Evolutionary conservation across 2,888 invertebrate genomes (phyloP).

Genomic region (Leptarthrus brevirostris): DNA sequence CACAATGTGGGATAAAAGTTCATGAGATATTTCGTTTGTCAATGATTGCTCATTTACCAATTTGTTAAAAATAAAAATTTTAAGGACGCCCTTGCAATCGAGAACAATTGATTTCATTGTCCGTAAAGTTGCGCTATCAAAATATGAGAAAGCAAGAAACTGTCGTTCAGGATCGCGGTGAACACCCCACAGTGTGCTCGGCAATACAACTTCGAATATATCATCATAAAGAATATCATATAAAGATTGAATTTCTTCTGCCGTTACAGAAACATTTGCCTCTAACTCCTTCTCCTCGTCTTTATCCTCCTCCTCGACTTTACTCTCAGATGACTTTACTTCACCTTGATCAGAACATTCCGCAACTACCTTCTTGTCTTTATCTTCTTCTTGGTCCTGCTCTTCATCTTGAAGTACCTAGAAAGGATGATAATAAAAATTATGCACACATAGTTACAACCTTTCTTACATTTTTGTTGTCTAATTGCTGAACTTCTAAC

Average conservation of each 20-base stretch:
- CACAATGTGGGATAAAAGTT: slow-evolving; percentile 10
- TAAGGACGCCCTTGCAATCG: slow-evolving; percentile 4
- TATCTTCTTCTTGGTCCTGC: slow-evolving; percentile 42
- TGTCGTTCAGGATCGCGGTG: slow-evolving; percentile 51
- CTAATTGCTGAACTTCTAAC: slow-evolving; percentile 17
- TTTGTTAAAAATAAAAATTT: slow-evolving; percentile 23
- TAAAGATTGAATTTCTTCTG: slow-evolving; percentile 48
- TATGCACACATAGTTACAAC: too few relatives aligned
- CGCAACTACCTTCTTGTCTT: neutral
- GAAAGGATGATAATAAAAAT: too few relatives aligned
- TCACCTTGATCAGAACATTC: slow-evolving; percentile 14
- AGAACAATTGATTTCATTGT: slow-evolving; percentile 46
- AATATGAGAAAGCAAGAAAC: slow-evolving; percentile 52
- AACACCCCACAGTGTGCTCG: slow-evolving; percentile 53
- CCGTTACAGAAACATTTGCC: neutral
- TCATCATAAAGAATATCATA: slow-evolving; percentile 53
- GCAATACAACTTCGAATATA: slow-evolving; percentile 53
- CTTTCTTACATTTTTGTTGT: slow-evolving; percentile 35
- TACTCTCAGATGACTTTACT: slow-evolving; percentile 15
- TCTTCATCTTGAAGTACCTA: slow-evolving; percentile 6
- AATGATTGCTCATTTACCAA: neutral
- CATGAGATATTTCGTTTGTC: slow-evolving; percentile 13
- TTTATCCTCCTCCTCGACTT: slow-evolving; percentile 26
- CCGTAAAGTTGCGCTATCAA: slow-evolving; percentile 41
- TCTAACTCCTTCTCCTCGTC: neutral